Percentiles rank a stretch among this genome's conserved stretches.
phyloP scores from a whole-genome alignment of 2,113 vertebrate species.

The Thamnaconus septentrionalis region DNA sequence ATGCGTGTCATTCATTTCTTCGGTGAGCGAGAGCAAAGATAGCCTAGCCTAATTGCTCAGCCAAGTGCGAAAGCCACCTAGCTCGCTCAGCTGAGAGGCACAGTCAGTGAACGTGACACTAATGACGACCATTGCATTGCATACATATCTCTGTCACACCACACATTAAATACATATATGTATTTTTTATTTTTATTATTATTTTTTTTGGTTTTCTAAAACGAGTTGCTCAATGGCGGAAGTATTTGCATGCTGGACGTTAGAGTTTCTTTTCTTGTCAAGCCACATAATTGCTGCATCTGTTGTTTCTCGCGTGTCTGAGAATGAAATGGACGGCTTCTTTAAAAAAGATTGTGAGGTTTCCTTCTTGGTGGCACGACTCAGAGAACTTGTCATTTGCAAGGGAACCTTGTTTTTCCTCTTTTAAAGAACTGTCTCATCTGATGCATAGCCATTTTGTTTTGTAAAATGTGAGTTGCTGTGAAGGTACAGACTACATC shows the following conservation, averaged over 20 bases:
- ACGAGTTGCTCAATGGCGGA: too few species aligned
- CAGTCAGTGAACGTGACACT: neutral
- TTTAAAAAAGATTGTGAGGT: conserved; percentile 24
- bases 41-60: conserved; percentile 55
- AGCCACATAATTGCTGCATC: conserved; percentile 3
- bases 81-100: conserved; percentile 18
- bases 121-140: too few species aligned
- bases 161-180: too few species aligned
- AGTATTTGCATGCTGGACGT: too few species aligned
- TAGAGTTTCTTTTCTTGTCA: neutral
- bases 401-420: conserved; percentile 47
- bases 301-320: conserved; percentile 1
- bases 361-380: neutral
- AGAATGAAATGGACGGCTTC: neutral
- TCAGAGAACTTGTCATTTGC: conserved; percentile 37
- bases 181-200: too few species aligned
- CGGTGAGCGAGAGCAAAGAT: conserved; percentile 16
- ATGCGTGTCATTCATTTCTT: conserved; percentile 29
- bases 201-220: too few species aligned
- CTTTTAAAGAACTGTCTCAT: conserved; percentile 21
- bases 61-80: conserved; percentile 43
- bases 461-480: neutral
- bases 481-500: neutral
- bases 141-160: too few species aligned
- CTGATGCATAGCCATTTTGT: conserved; percentile 5